A percentile compares a stretch with the other conserved stretches of the same genome.
phyloP scores from a whole-genome alignment of 2,888 invertebrate genomes.

The Tenodera sinensis region DNA sequence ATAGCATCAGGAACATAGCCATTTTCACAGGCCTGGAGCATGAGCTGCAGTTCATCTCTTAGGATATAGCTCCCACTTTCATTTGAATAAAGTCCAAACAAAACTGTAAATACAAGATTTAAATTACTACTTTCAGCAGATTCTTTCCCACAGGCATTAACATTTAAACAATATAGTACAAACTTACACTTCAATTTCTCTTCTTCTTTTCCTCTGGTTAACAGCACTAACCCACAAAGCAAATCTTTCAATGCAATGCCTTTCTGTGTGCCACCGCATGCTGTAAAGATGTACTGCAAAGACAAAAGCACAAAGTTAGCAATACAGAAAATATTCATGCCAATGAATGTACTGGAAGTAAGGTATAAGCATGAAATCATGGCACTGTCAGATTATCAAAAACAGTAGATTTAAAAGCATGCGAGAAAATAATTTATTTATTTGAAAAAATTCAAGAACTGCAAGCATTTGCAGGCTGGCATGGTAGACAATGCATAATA shows the following conservation, averaged over 20 bases:
- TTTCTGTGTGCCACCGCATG: conserved; percentile 78
- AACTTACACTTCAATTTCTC: conserved; percentile 76
- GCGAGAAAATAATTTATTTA: too few relatives aligned
- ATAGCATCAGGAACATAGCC: conserved; percentile 47
- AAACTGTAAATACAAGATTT: conserved; percentile 53
- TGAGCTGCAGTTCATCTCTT: conserved; percentile 67
- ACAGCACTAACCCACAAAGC: conserved; percentile 78
- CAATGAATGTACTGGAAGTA: too few relatives aligned
- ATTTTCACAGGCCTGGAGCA: conserved; percentile 48
- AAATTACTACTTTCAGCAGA: not conserved
- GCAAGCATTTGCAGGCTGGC: too few relatives aligned
- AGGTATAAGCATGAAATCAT: too few relatives aligned
- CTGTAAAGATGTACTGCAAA: conserved; percentile 65
- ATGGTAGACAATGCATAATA: too few relatives aligned
- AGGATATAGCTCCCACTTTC: conserved; percentile 71
- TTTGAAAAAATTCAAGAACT: too few relatives aligned
- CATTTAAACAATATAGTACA: conserved; percentile 34
- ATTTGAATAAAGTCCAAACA: conserved; percentile 82
- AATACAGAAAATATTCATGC: too few relatives aligned
- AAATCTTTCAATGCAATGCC: conserved; percentile 81
- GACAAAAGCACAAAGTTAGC: not conserved
- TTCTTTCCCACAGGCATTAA: not conserved
- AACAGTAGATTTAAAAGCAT: too few relatives aligned
- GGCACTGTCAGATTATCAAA: too few relatives aligned
- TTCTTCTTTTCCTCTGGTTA: conserved; percentile 79